Conservation (phyloP, 2,797 vertebrate species). For the Sebastes vulpes region DNA sequence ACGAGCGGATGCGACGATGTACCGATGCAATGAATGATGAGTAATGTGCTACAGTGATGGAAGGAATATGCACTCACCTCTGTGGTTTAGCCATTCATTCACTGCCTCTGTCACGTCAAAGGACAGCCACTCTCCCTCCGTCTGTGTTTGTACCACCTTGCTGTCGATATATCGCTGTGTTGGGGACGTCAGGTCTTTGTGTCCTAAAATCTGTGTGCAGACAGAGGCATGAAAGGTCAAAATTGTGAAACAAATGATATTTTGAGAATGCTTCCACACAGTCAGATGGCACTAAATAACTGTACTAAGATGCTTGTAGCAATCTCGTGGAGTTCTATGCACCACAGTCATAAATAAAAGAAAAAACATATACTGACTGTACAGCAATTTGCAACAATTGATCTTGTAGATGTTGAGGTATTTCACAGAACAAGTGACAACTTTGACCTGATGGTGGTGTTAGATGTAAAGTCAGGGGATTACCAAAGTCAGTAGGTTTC, state of each 20-base stretch:
- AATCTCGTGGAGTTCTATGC: background rate
- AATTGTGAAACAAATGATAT: background rate
- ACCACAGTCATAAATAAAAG: background rate
- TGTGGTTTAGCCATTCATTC: constrained; percentile 95
- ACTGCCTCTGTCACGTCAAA: constrained; percentile 97
- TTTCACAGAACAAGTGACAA: background rate
- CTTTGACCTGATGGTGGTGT: background rate
- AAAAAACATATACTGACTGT: background rate
- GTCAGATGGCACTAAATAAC: background rate
- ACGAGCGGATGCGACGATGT: background rate
- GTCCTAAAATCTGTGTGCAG: constrained; percentile 90
- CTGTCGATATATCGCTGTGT: constrained; percentile 97
- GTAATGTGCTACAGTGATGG: background rate
- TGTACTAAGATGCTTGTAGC: too few species aligned
- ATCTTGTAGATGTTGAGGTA: too few species aligned
- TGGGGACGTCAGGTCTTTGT: constrained; percentile 93
- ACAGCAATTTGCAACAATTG: too few species aligned
- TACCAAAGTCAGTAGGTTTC: too few species aligned
- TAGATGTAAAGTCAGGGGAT: too few species aligned
- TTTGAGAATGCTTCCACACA: background rate
- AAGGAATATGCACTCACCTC: constrained; percentile 84
- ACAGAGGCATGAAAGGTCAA: constrained; percentile 1
- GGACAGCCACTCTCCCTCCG: constrained; percentile 96
- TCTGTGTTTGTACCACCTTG: constrained; percentile 95
- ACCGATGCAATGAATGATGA: background rate